phyloP scores from a whole-genome alignment of 2,888 invertebrate species.

The Ferrisia virgata region DNA sequence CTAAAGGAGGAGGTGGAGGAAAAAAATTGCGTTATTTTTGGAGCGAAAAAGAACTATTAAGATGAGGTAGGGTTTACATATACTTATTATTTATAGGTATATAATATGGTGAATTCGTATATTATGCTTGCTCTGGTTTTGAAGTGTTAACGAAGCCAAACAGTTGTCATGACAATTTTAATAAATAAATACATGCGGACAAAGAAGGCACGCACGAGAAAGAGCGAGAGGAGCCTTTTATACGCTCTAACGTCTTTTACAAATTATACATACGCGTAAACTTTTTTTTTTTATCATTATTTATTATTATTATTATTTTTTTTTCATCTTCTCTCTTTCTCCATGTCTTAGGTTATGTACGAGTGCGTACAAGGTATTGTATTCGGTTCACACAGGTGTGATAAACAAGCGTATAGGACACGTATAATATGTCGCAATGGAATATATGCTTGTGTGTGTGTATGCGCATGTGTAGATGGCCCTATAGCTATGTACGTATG shows the following conservation, averaged over 20 bases:
- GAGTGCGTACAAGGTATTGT: constrained; percentile 25
- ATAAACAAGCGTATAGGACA: constrained; percentile 33
- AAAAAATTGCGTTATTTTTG: background rate
- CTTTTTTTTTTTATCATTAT: background rate
- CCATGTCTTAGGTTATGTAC: background rate
- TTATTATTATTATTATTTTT: no score
- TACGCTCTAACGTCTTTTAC: background rate
- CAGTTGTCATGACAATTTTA: constrained; percentile 38
- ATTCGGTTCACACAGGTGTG: constrained; percentile 36
- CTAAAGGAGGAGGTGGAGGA: background rate
- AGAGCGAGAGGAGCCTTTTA: background rate
- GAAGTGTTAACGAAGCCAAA: constrained; percentile 41
- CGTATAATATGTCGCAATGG: constrained; percentile 41
- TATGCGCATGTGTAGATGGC: no score
- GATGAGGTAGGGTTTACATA: no score
- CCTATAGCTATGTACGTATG: no score
- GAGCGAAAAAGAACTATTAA: background rate
- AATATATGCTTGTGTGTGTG: no score
- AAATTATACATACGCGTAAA: background rate
- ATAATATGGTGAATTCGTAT: background rate
- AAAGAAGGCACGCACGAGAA: background rate
- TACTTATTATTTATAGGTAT: no score
- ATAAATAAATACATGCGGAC: constrained; percentile 1
- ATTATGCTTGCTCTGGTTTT: background rate
- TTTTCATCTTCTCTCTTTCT: background rate